These are phyloP conservation scores for Amblyraja radiata DNA, from an alignment of 2,797 vertebrate genomes.

Conservation along the genomic window DNA sequence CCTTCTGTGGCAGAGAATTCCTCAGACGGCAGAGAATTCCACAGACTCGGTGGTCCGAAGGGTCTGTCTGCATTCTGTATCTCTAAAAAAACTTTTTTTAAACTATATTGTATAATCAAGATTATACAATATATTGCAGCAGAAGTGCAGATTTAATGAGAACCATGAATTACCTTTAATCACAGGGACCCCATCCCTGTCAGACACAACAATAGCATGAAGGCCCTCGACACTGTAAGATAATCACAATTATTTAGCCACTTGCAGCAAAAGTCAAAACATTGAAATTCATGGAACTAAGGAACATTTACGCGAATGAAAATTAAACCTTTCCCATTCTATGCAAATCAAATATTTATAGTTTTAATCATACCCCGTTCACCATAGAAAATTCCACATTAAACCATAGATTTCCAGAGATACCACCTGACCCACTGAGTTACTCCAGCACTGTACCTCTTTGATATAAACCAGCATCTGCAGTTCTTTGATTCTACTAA, in stretches of 20 bases:
- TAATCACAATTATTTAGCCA: background rate
- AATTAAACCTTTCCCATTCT: background rate
- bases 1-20: too few relatives aligned
- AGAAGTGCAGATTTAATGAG: background rate
- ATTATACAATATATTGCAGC: background rate
- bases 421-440: too few relatives aligned
- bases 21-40: too few relatives aligned
- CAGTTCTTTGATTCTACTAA: background rate
- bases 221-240: slow-evolving; percentile 79
- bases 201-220: slow-evolving; percentile 88
- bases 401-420: background rate
- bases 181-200: slow-evolving; percentile 87
- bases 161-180: slow-evolving; percentile 75
- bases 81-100: background rate
- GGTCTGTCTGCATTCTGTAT: too few relatives aligned
- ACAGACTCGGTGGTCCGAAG: too few relatives aligned
- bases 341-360: background rate
- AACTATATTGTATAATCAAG: background rate
- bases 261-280: background rate
- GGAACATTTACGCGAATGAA: background rate
- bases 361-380: too few relatives aligned
- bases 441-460: too few relatives aligned
- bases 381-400: background rate
- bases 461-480: too few relatives aligned
- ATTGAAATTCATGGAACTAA: background rate